Evolutionary conservation across 2,113 vertebrate species (phyloP), one percentile per base, ranked within the genome.

Genomic region (Salvator merianae): DNA sequence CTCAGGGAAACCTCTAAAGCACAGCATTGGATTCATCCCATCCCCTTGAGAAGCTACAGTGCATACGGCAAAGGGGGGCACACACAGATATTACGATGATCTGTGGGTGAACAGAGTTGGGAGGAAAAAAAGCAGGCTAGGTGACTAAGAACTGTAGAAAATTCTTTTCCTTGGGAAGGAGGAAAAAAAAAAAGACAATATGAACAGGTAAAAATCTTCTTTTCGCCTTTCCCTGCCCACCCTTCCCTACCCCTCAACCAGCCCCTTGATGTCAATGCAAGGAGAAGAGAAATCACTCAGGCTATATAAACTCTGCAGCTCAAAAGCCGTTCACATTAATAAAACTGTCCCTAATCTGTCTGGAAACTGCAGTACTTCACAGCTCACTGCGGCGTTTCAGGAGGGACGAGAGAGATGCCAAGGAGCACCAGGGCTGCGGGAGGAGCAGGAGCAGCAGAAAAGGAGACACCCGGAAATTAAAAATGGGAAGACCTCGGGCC

Each of bases 141-240:
- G 12, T 0, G 7, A 20, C n/a, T 65, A 83, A 59, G 73, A 86
- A n/a, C 40, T 2, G 7, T 1, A 84, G 78, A 65, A 82, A 86
- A 74, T 0, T 32, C 66, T 38, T 36, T 74, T 74, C n/a, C 4
- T 24, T 5, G 9, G 26, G 3, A n/a, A 13, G 30, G 36, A 24
- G 7, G 22, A n/a, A n/a, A n/a, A n/a, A n/a, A n/a, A n/a, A n/a
- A 78, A 0, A 53, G 79, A 3, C 1, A 1, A 0, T 5, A 62
- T 32, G n/a, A 73, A 2, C 62, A 14, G 77, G 83, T 76, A 91
- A 88, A 81, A 81, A 84, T 62, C 68, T 70, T 81, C 83, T 4
- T 0, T 0, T 12, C 22, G n/a, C 59, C 10, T 69, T 34, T 8
- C 43, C 66, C 24, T 55, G 26, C 43, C 32, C 73, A 72, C 47